phyloP scores from a whole-genome alignment of 2,113 vertebrate genomes.

The Rhinolophus sinicus region DNA sequence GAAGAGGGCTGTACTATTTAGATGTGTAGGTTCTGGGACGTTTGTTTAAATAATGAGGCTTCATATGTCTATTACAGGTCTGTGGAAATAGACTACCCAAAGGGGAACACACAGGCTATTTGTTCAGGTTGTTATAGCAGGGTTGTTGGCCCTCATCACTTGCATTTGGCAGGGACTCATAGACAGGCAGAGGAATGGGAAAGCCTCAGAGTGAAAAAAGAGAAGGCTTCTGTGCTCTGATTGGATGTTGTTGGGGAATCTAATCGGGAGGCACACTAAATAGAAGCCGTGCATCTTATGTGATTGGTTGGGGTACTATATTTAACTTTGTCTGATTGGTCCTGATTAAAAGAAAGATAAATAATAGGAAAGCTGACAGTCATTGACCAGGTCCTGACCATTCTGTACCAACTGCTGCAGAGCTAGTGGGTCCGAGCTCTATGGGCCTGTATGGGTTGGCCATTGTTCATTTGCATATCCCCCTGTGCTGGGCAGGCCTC shows the following conservation, averaged over 20 bases:
- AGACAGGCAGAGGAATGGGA: not conserved
- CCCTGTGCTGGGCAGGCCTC: not conserved
- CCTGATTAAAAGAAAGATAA: not conserved
- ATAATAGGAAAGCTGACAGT: not conserved
- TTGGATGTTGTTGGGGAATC: not conserved
- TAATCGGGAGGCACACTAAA: not conserved
- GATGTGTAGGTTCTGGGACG: not conserved
- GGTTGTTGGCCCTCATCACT: not conserved
- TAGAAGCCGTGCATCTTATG: not conserved
- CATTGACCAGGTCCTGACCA: not conserved
- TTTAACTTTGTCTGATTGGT: not conserved
- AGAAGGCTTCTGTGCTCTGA: not conserved
- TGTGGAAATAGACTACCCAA: not conserved
- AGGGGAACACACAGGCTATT: not conserved
- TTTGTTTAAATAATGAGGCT: not conserved
- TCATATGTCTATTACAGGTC: not conserved
- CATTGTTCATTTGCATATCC: not conserved
- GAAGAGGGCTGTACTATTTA: not conserved
- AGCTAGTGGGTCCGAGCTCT: not conserved
- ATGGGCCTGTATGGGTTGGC: not conserved
- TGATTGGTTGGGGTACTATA: not conserved
- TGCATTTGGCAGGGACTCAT: not conserved
- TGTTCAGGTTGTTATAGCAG: not conserved
- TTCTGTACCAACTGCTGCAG: not conserved
- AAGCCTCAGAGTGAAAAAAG: not conserved